phyloP scores from a whole-genome alignment of 2,797 vertebrate species.

The Toxotes lorentzi region DNA sequence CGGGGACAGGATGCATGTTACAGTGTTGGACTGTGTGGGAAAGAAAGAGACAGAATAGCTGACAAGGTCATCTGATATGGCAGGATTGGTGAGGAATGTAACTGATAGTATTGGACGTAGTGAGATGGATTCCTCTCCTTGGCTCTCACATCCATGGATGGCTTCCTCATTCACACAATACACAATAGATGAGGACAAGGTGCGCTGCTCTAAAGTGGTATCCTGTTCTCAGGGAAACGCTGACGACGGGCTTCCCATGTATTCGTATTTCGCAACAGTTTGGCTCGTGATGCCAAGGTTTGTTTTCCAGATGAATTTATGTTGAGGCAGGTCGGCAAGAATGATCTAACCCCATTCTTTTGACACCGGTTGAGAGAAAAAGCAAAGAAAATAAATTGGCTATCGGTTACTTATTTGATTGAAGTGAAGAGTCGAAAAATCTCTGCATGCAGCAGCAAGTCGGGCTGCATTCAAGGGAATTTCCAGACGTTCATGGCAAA shows the following conservation, averaged over 20 bases:
- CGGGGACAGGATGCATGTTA: conserved; percentile 47
- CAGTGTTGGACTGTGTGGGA: conserved; percentile 72
- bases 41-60: conserved; percentile 73
- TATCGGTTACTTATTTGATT: conserved; percentile 22
- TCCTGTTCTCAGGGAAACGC: conserved; percentile 76
- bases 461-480: conserved; percentile 62
- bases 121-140: conserved; percentile 67
- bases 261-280: conserved; percentile 59
- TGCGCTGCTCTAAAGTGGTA: conserved; percentile 55
- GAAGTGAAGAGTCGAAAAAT: conserved; percentile 29
- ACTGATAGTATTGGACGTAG: conserved; percentile 76
- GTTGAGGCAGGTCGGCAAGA: background rate
- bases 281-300: conserved; percentile 24
- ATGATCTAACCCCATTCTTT: conserved; percentile 25
- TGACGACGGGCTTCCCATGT: conserved; percentile 71
- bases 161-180: conserved; percentile 75
- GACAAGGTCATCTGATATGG: conserved; percentile 75
- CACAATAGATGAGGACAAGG: conserved; percentile 77
- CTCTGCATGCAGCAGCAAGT: conserved; percentile 65
- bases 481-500: conserved; percentile 70
- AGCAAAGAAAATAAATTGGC: conserved; percentile 15
- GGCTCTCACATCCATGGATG: conserved; percentile 71
- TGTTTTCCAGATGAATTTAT: conserved; percentile 25
- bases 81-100: conserved; percentile 76
- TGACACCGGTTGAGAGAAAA: conserved; percentile 27